These are phyloP conservation scores for Amphilophus citrinellus DNA, from an alignment of 2,113 vertebrate species.

Conservation along the genomic window DNA sequence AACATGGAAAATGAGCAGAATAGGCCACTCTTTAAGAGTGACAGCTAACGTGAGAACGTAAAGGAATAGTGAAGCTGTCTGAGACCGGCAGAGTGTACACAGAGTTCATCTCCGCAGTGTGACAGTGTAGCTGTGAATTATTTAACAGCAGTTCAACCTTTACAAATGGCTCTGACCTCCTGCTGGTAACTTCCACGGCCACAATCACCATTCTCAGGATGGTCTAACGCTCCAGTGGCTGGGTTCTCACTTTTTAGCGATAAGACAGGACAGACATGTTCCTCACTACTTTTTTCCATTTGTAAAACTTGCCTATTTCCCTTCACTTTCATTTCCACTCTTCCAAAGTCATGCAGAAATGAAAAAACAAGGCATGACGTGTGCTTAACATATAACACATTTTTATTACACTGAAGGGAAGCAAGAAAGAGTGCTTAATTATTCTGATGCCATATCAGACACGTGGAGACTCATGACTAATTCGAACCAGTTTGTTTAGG, in stretches of 20 bases:
- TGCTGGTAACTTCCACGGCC: neutral
- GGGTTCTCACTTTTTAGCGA: neutral
- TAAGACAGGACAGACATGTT: neutral
- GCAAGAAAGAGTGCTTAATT: conserved; percentile 20
- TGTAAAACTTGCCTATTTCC: accelerated
- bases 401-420: neutral
- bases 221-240: neutral
- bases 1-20: neutral
- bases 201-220: neutral
- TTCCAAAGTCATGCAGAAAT: neutral
- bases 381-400: neutral
- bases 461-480: conserved; percentile 35
- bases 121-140: conserved; percentile 49
- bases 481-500: conserved; percentile 40
- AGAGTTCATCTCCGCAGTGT: conserved; percentile 22
- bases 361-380: accelerated
- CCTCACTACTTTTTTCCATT: neutral
- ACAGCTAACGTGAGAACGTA: neutral
- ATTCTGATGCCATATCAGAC: conserved; percentile 33
- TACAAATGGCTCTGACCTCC: conserved; percentile 39
- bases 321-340: accelerated
- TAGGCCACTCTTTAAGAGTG: neutral
- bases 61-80: neutral
- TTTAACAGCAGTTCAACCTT: conserved; percentile 56
- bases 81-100: neutral